Percentiles rank a stretch among this genome's conserved stretches.
These are phyloP conservation scores for Porites evermanni DNA, from an alignment of 92 coral and sea anemone genomes.

Conservation along the genomic window DNA sequence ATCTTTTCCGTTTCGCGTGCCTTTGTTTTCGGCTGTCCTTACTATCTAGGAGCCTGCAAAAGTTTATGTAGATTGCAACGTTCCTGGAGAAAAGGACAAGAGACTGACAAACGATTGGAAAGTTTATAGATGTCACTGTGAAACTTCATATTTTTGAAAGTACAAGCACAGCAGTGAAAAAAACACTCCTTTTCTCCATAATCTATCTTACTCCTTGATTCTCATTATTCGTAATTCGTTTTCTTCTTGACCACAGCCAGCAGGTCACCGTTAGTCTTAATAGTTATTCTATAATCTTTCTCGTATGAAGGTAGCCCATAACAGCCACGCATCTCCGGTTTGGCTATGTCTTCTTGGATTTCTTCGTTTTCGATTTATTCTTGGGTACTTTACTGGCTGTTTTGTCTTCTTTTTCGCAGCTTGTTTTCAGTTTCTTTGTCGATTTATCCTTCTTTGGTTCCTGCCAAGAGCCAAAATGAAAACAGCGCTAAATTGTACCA, in stretches of 20 bases:
- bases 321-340: not conserved
- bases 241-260: not conserved
- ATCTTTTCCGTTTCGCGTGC: no score
- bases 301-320: not conserved
- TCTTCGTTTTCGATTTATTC: slow-evolving; percentile 16
- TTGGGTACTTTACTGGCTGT: not conserved
- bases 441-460: slow-evolving; percentile 7
- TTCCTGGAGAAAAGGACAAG: not conserved
- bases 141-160: not conserved
- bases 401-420: not conserved
- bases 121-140: not conserved
- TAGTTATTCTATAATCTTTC: not conserved
- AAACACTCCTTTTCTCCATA: not conserved
- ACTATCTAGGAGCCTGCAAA: not conserved
- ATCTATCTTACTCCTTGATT: not conserved
- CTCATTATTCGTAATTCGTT: not conserved
- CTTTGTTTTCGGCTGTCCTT: no score
- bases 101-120: not conserved
- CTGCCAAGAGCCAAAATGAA: not conserved
- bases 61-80: not conserved
- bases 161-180: slow-evolving; percentile 7
- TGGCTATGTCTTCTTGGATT: not conserved
- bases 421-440: slow-evolving; percentile 10
- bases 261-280: not conserved
- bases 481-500: not conserved